Conservation (phyloP, 2,797 vertebrate species). For the Sebastes cheni region DNA sequence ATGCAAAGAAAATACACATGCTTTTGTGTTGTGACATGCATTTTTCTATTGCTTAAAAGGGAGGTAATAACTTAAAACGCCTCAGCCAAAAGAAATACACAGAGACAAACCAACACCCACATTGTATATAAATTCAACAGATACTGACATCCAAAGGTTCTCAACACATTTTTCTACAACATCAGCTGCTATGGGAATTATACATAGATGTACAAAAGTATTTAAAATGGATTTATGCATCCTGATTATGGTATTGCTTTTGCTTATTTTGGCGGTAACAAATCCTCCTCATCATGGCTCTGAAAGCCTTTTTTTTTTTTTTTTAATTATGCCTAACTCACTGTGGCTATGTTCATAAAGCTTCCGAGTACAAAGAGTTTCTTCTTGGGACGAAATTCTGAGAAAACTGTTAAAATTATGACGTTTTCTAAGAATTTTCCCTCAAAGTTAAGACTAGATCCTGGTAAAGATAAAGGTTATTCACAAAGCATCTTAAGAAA, state of each 20-base stretch:
- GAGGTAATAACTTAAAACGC: conserved; percentile 4
- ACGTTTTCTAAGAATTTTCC: too few relatives aligned
- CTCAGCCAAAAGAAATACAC: conserved; percentile 23
- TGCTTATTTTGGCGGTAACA: not conserved
- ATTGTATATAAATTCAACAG: conserved; percentile 1
- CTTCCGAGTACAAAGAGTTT: too few relatives aligned
- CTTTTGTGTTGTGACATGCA: not conserved
- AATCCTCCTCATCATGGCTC: not conserved
- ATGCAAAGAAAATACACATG: not conserved
- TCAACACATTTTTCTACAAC: not conserved
- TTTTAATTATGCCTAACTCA: not conserved
- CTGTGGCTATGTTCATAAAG: not conserved
- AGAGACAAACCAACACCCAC: conserved; percentile 8
- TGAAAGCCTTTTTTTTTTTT: not conserved
- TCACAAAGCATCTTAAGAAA: too few relatives aligned
- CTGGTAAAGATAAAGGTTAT: too few relatives aligned
- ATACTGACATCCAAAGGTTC: conserved; percentile 2
- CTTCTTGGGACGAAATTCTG: rapidly evolving
- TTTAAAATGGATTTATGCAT: conserved; percentile 11
- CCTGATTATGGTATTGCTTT: not conserved
- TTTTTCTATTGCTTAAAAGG: conserved; percentile 26
- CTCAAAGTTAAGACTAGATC: too few relatives aligned
- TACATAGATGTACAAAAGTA: not conserved
- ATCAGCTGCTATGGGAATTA: not conserved
- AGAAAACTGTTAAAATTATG: too few relatives aligned